Evolutionary conservation across 1,140 invertebrate genomes (phyloP).

Genomic region (Cyphomyrmex costatus): DNA sequence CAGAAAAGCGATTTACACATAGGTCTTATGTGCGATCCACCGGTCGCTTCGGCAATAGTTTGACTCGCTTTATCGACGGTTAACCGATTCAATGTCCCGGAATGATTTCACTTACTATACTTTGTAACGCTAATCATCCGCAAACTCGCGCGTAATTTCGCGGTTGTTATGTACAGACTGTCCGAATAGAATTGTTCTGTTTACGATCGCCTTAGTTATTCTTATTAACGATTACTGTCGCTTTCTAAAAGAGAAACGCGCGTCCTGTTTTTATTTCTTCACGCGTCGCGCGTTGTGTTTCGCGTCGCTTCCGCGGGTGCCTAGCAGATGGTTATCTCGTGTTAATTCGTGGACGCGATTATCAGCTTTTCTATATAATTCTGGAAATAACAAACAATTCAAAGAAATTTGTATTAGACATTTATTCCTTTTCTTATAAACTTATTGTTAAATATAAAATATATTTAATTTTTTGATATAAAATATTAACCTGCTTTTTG

Average conservation of each 20-base stretch:
- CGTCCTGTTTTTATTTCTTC: constrained; percentile 31
- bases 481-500: not conserved
- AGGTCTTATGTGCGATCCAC: not conserved
- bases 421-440: not conserved
- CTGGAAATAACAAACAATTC: not conserved
- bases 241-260: constrained; percentile 68
- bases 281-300: constrained; percentile 20
- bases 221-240: constrained; percentile 53
- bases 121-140: constrained; percentile 46
- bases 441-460: too few relatives aligned
- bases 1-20: constrained; percentile 8
- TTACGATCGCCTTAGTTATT: constrained; percentile 54
- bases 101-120: constrained; percentile 26
- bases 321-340: constrained; percentile 14
- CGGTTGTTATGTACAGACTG: constrained; percentile 3
- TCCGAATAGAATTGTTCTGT: constrained; percentile 19
- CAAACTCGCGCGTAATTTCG: constrained; percentile 33
- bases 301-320: not conserved
- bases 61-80: constrained; percentile 41
- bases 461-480: not conserved
- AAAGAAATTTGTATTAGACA: not conserved
- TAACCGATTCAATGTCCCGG: constrained; percentile 43
- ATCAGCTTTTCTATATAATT: not conserved
- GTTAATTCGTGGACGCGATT: constrained; percentile 21
- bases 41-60: constrained; percentile 17